Evolutionary conservation across 1,140 invertebrate genomes (phyloP).

Genomic region (Onthophagus taurus): DNA sequence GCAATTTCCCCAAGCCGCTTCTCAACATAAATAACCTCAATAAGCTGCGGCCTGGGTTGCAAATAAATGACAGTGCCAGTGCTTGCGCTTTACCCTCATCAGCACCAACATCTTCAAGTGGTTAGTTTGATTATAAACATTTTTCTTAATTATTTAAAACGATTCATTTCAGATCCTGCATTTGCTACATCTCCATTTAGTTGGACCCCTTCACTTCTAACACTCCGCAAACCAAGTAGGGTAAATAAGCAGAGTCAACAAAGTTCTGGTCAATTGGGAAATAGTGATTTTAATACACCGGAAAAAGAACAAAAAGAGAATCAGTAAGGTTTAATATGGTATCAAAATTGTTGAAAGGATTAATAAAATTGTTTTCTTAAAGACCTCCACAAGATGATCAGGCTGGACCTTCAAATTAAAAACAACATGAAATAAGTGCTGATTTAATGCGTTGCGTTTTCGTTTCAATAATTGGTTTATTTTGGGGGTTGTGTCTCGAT

Average conservation of each 20-base stretch:
- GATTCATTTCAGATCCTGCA: neutral
- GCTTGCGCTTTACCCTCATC: slow-evolving; percentile 16
- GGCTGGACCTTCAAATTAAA: no score
- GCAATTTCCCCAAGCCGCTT: neutral
- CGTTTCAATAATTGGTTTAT: no score
- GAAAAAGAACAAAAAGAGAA: slow-evolving; percentile 28
- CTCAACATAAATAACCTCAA: no score
- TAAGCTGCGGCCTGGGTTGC: no score
- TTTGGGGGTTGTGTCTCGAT: no score
- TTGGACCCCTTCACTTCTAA: slow-evolving; percentile 35
- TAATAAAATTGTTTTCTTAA: no score
- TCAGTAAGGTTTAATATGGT: no score
- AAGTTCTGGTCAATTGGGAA: slow-evolving; percentile 12
- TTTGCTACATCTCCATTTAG: slow-evolving; percentile 27
- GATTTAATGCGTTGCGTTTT: no score
- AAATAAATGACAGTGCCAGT: slow-evolving; percentile 28
- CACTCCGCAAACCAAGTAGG: slow-evolving; percentile 15
- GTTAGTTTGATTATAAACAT: neutral
- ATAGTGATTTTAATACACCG: slow-evolving; percentile 22
- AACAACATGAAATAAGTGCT: no score
- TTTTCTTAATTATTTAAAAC: neutral
- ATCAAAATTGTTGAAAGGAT: no score
- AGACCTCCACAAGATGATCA: no score
- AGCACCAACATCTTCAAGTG: neutral
- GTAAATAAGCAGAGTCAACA: slow-evolving; percentile 18